Evolutionary conservation across 2,113 vertebrate species (phyloP), one percentile per base, ranked within the genome.

Genomic region (Elaphurus davidianus): DNA sequence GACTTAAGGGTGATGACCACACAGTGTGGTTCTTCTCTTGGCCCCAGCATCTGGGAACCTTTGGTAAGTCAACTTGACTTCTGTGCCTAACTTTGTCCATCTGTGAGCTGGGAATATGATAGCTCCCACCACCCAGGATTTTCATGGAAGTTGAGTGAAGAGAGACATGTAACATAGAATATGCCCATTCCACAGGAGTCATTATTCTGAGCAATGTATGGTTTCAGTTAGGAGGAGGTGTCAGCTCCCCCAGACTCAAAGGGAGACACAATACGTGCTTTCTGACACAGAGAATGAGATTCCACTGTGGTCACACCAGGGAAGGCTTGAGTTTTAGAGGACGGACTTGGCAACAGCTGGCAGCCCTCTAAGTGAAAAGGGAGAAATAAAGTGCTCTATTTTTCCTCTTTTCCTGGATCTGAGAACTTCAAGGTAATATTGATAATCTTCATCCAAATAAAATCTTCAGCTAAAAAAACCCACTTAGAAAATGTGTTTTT

Each of bases 401-500:
- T 91, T 28, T 21, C 11, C 52, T 83, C 14, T 59, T 57, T 54
- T 91, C 64, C 36, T 97, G 55, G 74, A 64, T 79, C 85, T 27
- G 54, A 87, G 88, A 94, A 81, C 16, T 28, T 85, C 59, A 81
- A 92, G 86, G 94, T 86, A 59, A 86, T 87, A 64, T 33, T 28
- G 19, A 54, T 67, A 13, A 54, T 94, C 47, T 76, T 81, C 74
- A 67, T 94, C 93, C 92, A 96, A 92, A 76, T 40, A 83, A 94
- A 94, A 52, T 30, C n/a, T 86, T 86, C 19, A 36, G 52, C 62
- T 71, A 60, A 74, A 25, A 30, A 95, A 60, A 23, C 19, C 52
- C 82, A 27, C 21, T 59, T 74, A 93, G 78, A 84, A 95, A 97
- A 96, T 87, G 33, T 91, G 95, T 96, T 94, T 98, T 89, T 85